phyloP scores from a whole-genome alignment of 2,797 vertebrate species.

The Sebastes matsubarae region DNA sequence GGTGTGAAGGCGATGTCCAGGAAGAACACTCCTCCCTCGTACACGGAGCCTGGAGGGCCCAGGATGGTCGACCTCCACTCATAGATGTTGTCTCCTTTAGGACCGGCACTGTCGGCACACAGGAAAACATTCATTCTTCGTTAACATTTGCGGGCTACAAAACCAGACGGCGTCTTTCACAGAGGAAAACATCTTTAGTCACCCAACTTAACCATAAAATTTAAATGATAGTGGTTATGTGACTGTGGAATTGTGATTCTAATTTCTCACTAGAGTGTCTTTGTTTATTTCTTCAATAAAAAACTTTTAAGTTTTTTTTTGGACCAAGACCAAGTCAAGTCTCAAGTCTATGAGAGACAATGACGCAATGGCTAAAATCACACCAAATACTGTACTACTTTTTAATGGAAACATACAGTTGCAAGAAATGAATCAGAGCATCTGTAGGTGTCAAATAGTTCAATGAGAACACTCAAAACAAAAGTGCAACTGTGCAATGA shows the following conservation, averaged over 20 bases:
- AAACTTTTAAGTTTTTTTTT: too few species aligned
- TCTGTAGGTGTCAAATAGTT: neutral
- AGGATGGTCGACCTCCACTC: constrained; percentile 97
- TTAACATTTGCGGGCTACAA: neutral
- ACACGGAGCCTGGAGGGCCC: constrained; percentile 94
- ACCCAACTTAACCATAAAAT: neutral
- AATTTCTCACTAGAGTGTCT: neutral
- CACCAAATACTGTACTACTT: neutral
- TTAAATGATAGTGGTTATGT: neutral
- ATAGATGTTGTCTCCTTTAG: constrained; percentile 97
- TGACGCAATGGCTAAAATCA: too few species aligned
- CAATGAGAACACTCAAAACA: neutral
- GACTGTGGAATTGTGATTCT: neutral
- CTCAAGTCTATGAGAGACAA: neutral
- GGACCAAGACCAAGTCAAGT: neutral
- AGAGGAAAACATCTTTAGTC: too few species aligned
- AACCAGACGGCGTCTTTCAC: too few species aligned
- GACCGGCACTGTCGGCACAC: constrained; percentile 84
- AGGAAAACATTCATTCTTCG: neutral
- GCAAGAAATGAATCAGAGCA: neutral
- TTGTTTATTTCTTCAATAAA: neutral
- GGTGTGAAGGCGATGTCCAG: constrained; percentile 96
- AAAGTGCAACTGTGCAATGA: neutral
- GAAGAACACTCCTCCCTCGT: constrained; percentile 96
- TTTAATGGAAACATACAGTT: neutral